These are phyloP conservation scores for Limnephilus marmoratus DNA, from an alignment of 2,888 invertebrate species.

Conservation along the genomic window DNA sequence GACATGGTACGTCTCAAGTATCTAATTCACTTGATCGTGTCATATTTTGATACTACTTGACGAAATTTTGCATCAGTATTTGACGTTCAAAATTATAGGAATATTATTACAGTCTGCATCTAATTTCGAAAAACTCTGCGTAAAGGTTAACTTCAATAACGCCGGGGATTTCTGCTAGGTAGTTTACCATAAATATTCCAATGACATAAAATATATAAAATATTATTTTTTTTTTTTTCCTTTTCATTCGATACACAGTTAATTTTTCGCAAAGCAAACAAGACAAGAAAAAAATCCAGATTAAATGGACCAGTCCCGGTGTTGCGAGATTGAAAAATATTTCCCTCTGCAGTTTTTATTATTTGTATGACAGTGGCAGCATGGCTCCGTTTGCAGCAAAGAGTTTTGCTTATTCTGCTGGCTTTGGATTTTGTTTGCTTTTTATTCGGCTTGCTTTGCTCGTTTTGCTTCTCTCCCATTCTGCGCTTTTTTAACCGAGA, in stretches of 20 bases:
- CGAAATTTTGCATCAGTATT: too few relatives aligned
- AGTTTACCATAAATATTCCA: too few relatives aligned
- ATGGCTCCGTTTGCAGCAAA: conserved; percentile 2
- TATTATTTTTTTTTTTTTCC: neutral
- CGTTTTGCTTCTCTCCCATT: neutral
- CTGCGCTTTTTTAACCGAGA: neutral
- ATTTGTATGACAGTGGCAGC: conserved; percentile 17
- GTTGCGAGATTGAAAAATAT: conserved; percentile 23
- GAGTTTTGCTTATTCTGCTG: neutral
- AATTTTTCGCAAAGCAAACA: neutral
- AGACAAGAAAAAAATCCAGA: neutral
- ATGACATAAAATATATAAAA: neutral
- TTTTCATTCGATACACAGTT: neutral
- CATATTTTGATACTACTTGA: too few relatives aligned
- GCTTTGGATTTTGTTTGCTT: neutral
- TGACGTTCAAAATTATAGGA: too few relatives aligned
- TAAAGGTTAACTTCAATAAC: too few relatives aligned
- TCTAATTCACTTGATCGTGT: too few relatives aligned
- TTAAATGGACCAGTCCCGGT: neutral
- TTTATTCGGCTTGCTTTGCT: neutral
- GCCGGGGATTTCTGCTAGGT: too few relatives aligned
- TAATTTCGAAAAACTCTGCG: too few relatives aligned
- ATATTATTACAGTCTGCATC: too few relatives aligned
- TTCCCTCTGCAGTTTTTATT: conserved; percentile 6
- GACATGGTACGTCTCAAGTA: too few relatives aligned